Conservation (phyloP, 2,113 vertebrate species). For the Gnathonemus longibarbis region DNA sequence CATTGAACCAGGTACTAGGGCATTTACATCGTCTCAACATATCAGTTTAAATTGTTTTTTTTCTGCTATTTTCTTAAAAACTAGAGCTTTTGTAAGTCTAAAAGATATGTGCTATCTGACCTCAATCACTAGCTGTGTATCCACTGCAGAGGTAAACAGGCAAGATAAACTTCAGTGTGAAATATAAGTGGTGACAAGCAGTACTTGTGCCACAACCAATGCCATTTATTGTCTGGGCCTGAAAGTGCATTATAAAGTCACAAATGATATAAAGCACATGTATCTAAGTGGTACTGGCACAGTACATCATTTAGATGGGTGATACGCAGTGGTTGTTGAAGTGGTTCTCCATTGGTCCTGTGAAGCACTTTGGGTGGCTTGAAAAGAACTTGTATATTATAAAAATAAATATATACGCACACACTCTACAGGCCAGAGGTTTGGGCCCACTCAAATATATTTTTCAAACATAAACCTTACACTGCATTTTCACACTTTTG, state of each 20-base stretch:
- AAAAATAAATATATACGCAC: not conserved
- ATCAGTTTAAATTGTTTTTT: not conserved
- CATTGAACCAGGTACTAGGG: not conserved
- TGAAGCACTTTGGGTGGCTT: too few relatives aligned
- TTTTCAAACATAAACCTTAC: too few relatives aligned
- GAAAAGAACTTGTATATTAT: too few relatives aligned
- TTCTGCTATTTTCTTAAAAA: not conserved
- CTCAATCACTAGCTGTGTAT: not conserved
- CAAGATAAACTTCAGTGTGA: not conserved
- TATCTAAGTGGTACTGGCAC: not conserved
- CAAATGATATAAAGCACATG: not conserved
- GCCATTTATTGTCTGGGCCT: not conserved
- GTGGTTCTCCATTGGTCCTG: not conserved
- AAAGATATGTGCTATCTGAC: not conserved
- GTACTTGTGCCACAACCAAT: not conserved
- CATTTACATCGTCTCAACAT: not conserved
- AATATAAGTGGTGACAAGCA: not conserved
- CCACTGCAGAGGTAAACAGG: not conserved
- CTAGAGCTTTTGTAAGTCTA: not conserved
- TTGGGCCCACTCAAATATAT: too few relatives aligned
- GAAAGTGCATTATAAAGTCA: not conserved
- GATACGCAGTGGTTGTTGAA: not conserved
- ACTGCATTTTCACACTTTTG: too few relatives aligned
- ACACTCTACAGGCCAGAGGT: not conserved
- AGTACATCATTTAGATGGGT: not conserved